These are phyloP conservation scores for Heteronetta atricapilla DNA, from an alignment of 2,113 vertebrate species.

Conservation along the genomic window DNA sequence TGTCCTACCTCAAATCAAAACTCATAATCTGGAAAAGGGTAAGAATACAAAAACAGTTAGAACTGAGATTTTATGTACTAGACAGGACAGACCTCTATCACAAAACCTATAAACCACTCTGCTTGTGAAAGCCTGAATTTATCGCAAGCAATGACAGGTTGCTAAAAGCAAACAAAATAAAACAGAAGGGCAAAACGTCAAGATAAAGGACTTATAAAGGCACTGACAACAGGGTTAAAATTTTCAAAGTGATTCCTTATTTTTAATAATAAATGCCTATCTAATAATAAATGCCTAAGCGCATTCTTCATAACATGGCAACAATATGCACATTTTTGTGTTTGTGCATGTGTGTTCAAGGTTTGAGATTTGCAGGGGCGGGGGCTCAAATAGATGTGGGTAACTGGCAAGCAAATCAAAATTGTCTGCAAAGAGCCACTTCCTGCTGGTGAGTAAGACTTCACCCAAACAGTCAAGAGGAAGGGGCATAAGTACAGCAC, in stretches of 20 bases:
- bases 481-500: constrained; percentile 68
- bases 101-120: not conserved
- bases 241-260: constrained; percentile 32
- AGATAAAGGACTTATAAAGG: constrained; percentile 64
- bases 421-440: constrained; percentile 64
- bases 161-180: constrained; percentile 27
- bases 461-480: constrained; percentile 60
- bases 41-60: not conserved
- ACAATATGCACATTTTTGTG: constrained; percentile 3
- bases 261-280: constrained; percentile 69
- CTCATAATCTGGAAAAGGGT: not conserved
- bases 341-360: not conserved
- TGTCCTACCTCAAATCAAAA: not conserved
- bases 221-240: constrained; percentile 26
- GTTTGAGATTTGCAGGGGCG: constrained; percentile 16
- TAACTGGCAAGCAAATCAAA: constrained; percentile 57
- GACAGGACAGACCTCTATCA: not conserved
- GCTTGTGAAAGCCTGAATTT: not conserved
- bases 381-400: constrained; percentile 16
- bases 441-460: constrained; percentile 73
- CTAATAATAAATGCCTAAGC: too few species aligned
- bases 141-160: not conserved
- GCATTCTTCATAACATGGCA: constrained; percentile 50
- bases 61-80: not conserved
- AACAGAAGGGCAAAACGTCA: constrained; percentile 52